Conservation (phyloP, 2,797 vertebrate genomes). For the Ictinia mississippiensis region DNA sequence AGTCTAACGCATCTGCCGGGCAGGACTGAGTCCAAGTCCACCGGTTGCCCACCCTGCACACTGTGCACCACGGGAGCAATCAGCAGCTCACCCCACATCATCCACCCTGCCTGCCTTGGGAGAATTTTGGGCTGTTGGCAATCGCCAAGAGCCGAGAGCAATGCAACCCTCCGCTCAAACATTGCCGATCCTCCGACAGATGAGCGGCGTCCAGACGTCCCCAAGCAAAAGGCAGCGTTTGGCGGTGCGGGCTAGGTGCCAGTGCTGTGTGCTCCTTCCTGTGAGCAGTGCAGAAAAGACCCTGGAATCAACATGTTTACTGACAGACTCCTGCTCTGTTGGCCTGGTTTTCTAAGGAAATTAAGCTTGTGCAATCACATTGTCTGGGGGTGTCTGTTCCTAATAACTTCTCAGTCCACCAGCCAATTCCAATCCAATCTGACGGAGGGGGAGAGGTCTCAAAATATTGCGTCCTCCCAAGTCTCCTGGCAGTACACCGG, state of each 20-base stretch:
- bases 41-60: accelerated
- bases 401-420: constrained; percentile 54
- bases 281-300: not conserved
- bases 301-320: constrained; percentile 64
- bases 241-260: not conserved
- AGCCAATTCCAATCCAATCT: constrained; percentile 53
- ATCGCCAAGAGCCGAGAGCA: not conserved
- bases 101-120: not conserved
- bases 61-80: accelerated
- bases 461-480: not conserved
- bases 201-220: not conserved
- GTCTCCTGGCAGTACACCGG: not conserved
- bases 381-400: constrained; percentile 69
- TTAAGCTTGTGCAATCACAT: constrained; percentile 67
- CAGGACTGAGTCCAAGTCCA: not conserved
- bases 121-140: not conserved
- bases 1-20: accelerated
- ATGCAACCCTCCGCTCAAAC: accelerated
- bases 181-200: accelerated
- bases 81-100: not conserved
- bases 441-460: not conserved
- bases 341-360: constrained; percentile 65
- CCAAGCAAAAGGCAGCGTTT: accelerated
- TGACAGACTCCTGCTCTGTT: constrained; percentile 54
- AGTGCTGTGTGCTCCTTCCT: not conserved